Conservation (phyloP, 2,888 invertebrate genomes). For the Melangyna quadrimaculata region DNA sequence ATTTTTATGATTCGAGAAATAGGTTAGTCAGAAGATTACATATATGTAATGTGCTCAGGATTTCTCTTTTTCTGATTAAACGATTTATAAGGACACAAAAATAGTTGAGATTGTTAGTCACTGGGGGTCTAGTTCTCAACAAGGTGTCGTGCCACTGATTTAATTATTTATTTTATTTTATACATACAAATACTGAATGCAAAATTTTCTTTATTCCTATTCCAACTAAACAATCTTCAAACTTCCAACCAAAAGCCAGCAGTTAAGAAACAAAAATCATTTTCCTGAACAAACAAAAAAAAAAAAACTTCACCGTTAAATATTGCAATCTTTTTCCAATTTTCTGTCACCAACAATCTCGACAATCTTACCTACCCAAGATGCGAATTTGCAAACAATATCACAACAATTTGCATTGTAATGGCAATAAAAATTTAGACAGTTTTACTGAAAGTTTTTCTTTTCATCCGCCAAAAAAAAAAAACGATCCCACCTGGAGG, state of each 20-base stretch:
- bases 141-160: no score
- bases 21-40: no score
- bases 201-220: not conserved
- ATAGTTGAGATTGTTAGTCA: no score
- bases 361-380: not conserved
- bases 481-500: slow-evolving; percentile 39
- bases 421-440: slow-evolving; percentile 48
- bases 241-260: not conserved
- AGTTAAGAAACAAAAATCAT: not conserved
- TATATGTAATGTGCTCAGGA: no score
- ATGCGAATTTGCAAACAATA: slow-evolving; percentile 39
- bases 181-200: no score
- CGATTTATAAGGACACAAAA: no score
- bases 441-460: slow-evolving; percentile 21
- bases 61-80: no score
- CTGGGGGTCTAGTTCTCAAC: no score
- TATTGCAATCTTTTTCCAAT: slow-evolving; percentile 21
- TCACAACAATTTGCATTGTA: slow-evolving; percentile 57
- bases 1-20: no score
- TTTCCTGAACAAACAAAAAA: not conserved
- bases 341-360: slow-evolving; percentile 24
- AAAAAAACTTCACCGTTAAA: not conserved
- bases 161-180: no score
- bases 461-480: not conserved
- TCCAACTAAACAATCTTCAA: not conserved